Evolutionary conservation across 2,797 vertebrate genomes (phyloP).

Genomic region (Sebastes diploproa): DNA sequence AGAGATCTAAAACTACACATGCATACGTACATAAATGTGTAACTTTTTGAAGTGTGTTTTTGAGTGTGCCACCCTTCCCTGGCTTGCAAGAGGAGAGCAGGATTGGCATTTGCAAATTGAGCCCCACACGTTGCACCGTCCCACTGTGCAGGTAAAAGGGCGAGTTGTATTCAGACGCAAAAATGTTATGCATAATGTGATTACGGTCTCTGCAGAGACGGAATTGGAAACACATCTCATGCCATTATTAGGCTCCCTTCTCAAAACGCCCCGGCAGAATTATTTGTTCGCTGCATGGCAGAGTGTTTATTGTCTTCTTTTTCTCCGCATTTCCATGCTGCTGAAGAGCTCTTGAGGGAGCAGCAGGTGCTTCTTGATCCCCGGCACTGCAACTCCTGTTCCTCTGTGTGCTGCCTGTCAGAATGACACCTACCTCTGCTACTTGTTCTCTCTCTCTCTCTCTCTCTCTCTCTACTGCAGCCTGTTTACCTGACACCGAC

Average conservation of each 20-base stretch:
- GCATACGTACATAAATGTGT: not conserved
- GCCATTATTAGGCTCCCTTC: conserved; percentile 56
- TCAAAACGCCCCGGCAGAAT: conserved; percentile 23
- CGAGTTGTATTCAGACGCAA: conserved; percentile 47
- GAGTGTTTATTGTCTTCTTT: conserved; percentile 49
- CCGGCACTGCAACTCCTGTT: conserved; percentile 39
- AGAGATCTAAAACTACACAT: not conserved
- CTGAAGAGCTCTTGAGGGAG: conserved; percentile 53
- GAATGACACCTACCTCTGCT: conserved; percentile 48
- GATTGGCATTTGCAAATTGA: conserved; percentile 53
- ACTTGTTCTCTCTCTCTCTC: conserved; percentile 34
- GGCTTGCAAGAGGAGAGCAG: not conserved
- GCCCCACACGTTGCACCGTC: conserved; percentile 29
- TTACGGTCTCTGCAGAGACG: conserved; percentile 55
- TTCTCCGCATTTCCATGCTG: conserved; percentile 24
- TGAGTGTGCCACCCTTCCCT: not conserved
- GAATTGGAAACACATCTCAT: conserved; percentile 60
- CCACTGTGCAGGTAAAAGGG: conserved; percentile 59
- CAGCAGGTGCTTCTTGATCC: conserved; percentile 65
- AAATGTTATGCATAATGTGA: conserved; percentile 73
- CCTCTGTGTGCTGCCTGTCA: conserved; percentile 59
- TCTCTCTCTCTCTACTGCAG: conserved; percentile 8
- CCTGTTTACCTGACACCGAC: conserved; percentile 61
- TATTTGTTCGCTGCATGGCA: conserved; percentile 37
- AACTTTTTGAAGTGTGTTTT: not conserved